Conservation (phyloP, 2,797 vertebrate genomes). For the Triplophysa bombifrons region DNA sequence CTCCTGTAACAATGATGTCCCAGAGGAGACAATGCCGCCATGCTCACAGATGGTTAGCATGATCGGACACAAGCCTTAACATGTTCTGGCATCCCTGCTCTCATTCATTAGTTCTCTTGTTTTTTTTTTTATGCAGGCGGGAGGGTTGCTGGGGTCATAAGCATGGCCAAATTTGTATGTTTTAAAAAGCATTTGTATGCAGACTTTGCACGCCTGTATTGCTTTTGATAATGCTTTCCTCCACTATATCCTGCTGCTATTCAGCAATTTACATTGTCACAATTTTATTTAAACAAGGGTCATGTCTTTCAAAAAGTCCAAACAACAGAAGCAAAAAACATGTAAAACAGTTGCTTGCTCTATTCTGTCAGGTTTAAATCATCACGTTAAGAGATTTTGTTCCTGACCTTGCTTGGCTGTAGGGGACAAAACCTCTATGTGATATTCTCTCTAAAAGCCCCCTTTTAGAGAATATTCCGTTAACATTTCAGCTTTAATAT, state of each 20-base stretch:
- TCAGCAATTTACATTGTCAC: constrained; percentile 50
- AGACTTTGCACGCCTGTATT: constrained; percentile 52
- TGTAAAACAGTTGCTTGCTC: constrained; percentile 5
- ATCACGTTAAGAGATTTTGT: constrained; percentile 16
- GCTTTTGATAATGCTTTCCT: constrained; percentile 58
- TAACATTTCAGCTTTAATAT: neutral
- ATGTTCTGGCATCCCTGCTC: constrained; percentile 70
- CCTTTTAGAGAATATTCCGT: constrained; percentile 1
- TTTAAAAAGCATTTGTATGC: constrained; percentile 61
- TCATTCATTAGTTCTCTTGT: constrained; percentile 68
- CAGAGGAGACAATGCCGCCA: constrained; percentile 62
- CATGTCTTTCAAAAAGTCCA: constrained; percentile 1
- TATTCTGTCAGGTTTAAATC: constrained; percentile 18
- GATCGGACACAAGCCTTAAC: constrained; percentile 63
- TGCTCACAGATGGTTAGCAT: constrained; percentile 59
- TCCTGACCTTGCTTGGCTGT: constrained; percentile 15
- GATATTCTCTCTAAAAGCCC: constrained; percentile 2
- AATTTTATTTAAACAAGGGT: constrained; percentile 56
- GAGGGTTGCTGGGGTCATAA: constrained; percentile 43
- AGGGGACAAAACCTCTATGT: neutral
- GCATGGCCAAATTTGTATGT: constrained; percentile 55
- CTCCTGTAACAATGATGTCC: constrained; percentile 39
- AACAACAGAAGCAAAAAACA: constrained; percentile 13
- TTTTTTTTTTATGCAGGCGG: constrained; percentile 38
- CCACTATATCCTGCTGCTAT: constrained; percentile 52